A percentile compares a stretch with the other conserved stretches of the same genome.
These are phyloP conservation scores for Physocephala rufipes DNA, from an alignment of 2,888 invertebrate genomes.

Conservation along the genomic window DNA sequence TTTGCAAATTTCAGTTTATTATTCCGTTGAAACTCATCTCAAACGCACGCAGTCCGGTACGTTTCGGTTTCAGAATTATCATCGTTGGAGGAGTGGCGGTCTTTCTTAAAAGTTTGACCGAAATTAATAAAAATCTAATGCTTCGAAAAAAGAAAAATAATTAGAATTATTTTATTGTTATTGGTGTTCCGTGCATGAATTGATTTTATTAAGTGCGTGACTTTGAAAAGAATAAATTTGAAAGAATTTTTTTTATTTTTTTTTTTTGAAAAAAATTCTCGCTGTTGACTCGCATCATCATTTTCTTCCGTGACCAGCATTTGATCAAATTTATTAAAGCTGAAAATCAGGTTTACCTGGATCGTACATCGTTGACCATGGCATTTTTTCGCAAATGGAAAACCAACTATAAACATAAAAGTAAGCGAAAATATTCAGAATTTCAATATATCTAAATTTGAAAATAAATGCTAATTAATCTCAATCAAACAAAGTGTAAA, in stretches of 20 bases:
- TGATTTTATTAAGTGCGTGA: too few species aligned
- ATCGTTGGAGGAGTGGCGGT: neutral
- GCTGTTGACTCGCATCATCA: neutral
- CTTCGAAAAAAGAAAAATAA: constrained; percentile 6
- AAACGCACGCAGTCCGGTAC: constrained; percentile 13
- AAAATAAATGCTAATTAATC: too few species aligned
- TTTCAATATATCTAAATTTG: neutral
- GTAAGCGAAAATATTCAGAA: constrained; percentile 47
- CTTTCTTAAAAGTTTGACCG: neutral
- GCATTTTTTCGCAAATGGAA: constrained; percentile 57
- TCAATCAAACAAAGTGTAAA: too few species aligned
- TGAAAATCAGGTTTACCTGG: constrained; percentile 29
- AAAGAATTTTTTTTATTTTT: too few species aligned
- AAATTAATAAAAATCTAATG: neutral
- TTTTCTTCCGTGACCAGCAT: neutral
- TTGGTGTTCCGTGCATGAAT: constrained; percentile 14
- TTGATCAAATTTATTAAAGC: constrained; percentile 21
- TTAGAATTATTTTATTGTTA: constrained; percentile 8
- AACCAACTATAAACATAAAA: constrained; percentile 55
- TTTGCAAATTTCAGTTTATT: constrained; percentile 33
- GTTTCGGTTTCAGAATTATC: constrained; percentile 19
- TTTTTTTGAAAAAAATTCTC: too few species aligned
- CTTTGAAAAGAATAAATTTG: too few species aligned
- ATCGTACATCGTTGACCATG: too few species aligned
- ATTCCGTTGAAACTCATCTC: constrained; percentile 36